phyloP scores from a whole-genome alignment of 2,113 vertebrate genomes.

The Steatornis caripensis region DNA sequence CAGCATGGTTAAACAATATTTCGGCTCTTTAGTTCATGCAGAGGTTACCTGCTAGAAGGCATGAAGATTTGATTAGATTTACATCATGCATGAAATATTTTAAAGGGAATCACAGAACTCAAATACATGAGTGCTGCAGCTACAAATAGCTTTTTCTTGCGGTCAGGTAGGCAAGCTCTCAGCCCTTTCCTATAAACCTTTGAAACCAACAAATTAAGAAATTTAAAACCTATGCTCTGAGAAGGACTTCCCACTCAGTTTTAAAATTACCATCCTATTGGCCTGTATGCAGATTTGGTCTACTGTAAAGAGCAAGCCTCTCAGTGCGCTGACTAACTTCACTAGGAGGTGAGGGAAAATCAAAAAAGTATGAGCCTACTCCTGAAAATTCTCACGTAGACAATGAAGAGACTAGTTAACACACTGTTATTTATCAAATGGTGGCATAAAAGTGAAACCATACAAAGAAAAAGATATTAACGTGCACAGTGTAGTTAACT shows the following conservation, averaged over 20 bases:
- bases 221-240: constrained; percentile 28
- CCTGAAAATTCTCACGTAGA: not conserved
- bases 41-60: constrained; percentile 81
- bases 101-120: constrained; percentile 70
- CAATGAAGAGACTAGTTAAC: not conserved
- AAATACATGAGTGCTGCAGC: constrained; percentile 61
- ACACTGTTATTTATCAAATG: not conserved
- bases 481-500: not conserved
- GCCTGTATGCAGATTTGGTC: not conserved
- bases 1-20: constrained; percentile 83
- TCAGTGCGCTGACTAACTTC: not conserved
- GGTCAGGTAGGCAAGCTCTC: constrained; percentile 52
- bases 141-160: constrained; percentile 66
- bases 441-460: not conserved
- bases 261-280: not conserved
- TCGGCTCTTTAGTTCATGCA: constrained; percentile 81
- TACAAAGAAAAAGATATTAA: not conserved
- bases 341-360: not conserved
- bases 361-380: not conserved
- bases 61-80: constrained; percentile 83
- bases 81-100: constrained; percentile 77
- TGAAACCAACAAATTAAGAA: constrained; percentile 21
- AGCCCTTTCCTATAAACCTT: constrained; percentile 44
- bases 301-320: not conserved
- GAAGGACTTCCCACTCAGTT: not conserved